These are phyloP conservation scores for Wasmannia auropunctata DNA, from an alignment of 1,140 invertebrate genomes.

Conservation along the genomic window DNA sequence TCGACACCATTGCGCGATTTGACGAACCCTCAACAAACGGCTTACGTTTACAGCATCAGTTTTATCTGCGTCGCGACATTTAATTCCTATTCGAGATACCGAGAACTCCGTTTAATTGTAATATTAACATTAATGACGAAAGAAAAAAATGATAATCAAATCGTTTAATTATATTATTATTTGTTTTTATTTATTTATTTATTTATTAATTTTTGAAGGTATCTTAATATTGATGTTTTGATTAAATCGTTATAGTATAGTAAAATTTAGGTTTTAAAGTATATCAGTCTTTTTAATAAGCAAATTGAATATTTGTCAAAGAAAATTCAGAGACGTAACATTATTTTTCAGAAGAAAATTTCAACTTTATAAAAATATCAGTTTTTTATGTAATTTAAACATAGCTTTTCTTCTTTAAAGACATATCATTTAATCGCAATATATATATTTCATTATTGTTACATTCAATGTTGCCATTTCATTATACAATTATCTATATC, in stretches of 20 bases:
- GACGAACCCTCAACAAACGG: neutral
- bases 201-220: neutral
- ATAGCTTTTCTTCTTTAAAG: neutral
- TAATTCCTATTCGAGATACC: neutral
- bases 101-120: neutral
- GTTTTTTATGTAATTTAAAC: neutral
- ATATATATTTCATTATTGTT: neutral
- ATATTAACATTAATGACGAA: neutral
- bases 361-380: neutral
- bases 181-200: neutral
- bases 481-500: neutral
- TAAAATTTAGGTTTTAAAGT: neutral
- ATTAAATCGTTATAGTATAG: neutral
- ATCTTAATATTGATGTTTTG: neutral
- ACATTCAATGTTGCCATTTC: neutral
- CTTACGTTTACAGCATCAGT: neutral
- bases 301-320: neutral
- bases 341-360: neutral
- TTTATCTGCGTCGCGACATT: neutral
- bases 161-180: neutral
- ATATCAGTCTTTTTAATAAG: neutral
- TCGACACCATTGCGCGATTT: constrained; percentile 6
- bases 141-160: neutral
- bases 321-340: neutral
- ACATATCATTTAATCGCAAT: neutral